Percentiles rank a stretch among this genome's conserved stretches.
Evolutionary conservation across 2,113 vertebrate genomes (phyloP).

Genomic region (Charadrius vociferus): DNA sequence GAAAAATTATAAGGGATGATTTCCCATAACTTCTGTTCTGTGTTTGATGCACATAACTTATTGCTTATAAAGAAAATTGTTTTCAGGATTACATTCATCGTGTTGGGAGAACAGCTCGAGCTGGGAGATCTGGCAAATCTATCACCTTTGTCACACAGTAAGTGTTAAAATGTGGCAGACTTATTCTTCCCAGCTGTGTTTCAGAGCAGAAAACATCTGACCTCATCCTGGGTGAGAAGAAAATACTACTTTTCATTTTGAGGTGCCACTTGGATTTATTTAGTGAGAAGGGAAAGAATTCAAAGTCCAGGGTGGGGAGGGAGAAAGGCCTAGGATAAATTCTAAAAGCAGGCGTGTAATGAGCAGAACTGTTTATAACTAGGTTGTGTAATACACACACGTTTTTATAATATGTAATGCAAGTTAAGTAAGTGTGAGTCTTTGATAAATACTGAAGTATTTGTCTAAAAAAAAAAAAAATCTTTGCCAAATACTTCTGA

Average conservation of each 20-base stretch:
- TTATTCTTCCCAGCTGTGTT: neutral
- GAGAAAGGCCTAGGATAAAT: neutral
- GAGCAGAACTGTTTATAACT: neutral
- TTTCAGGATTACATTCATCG: constrained; percentile 96
- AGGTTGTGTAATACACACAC: neutral
- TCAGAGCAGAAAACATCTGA: neutral
- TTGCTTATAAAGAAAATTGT: constrained; percentile 7
- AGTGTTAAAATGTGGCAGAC: constrained; percentile 46
- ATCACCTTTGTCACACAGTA: constrained; percentile 98
- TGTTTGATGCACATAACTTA: neutral
- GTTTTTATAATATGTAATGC: neutral
- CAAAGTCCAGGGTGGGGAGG: neutral
- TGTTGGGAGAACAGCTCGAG: constrained; percentile 94
- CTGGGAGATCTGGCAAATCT: constrained; percentile 93
- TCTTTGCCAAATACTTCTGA: neutral
- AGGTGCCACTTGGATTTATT: neutral
- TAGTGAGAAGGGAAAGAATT: neutral
- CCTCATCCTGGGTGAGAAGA: neutral
- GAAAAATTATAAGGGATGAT: neutral
- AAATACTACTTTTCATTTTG: neutral
- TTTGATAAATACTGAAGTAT: neutral
- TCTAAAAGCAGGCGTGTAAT: neutral
- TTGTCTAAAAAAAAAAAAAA: neutral
- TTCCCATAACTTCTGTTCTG: neutral
- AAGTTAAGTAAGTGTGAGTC: neutral